phyloP scores from a whole-genome alignment of 2,797 vertebrate genomes.

The Myotis vivesi region DNA sequence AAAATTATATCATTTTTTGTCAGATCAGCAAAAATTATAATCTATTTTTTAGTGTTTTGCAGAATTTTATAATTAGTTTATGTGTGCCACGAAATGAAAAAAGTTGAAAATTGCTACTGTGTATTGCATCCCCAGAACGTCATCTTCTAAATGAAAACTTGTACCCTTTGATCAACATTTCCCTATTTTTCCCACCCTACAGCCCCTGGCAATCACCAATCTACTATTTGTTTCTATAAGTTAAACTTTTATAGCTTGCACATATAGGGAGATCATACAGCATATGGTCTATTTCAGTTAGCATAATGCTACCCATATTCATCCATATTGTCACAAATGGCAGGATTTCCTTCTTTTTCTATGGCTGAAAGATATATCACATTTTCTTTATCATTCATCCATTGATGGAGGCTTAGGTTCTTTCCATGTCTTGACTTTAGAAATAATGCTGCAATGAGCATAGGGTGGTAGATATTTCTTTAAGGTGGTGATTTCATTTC shows the following conservation, averaged over 20 bases:
- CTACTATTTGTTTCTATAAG: not conserved
- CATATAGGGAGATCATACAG: not conserved
- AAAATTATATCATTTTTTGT: not conserved
- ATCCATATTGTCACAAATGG: not conserved
- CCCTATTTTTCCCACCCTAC: not conserved
- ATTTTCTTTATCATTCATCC: not conserved
- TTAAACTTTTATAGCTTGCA: not conserved
- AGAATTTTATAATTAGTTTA: not conserved
- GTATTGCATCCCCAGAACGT: not conserved
- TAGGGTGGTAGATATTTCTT: not conserved
- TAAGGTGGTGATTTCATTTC: not conserved
- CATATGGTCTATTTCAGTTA: not conserved
- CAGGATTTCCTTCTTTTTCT: not conserved
- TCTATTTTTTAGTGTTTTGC: not conserved
- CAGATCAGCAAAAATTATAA: not conserved
- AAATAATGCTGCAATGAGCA: not conserved
- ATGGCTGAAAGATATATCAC: not conserved
- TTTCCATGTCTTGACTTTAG: not conserved
- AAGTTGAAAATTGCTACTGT: not conserved
- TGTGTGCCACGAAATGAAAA: not conserved
- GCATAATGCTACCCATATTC: not conserved
- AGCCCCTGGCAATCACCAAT: not conserved
- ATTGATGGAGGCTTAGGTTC: not conserved
- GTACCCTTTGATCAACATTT: not conserved
- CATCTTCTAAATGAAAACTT: not conserved